Percentiles rank a stretch among this genome's conserved stretches.
Evolutionary conservation across 1,140 invertebrate genomes (phyloP).

Genomic region (Choristoneura fumiferana): DNA sequence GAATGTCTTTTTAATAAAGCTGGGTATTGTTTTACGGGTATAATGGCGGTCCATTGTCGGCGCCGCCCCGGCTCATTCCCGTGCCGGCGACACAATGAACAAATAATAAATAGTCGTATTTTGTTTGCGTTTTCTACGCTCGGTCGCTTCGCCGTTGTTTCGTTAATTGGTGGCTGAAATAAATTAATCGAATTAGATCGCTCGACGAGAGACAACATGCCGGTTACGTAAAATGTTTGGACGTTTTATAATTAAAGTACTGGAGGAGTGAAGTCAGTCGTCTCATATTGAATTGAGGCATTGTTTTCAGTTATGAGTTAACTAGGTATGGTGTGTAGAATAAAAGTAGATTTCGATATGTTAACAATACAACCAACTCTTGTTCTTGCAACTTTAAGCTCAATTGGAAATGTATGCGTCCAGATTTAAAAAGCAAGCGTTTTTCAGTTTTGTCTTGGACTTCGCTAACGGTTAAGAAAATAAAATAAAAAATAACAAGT

Average conservation of each 20-base stretch:
- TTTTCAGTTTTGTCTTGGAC: too few relatives aligned
- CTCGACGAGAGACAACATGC: conserved; percentile 57
- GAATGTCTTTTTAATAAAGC: conserved; percentile 77
- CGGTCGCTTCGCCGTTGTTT: conserved; percentile 67
- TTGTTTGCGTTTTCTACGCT: conserved; percentile 68
- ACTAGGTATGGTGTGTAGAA: too few relatives aligned
- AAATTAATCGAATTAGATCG: conserved; percentile 74
- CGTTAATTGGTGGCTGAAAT: conserved; percentile 68
- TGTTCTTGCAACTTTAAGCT: too few relatives aligned
- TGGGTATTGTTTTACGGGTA: conserved; percentile 71
- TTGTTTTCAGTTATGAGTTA: conserved; percentile 36
- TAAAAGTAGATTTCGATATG: too few relatives aligned
- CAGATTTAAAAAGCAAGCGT: too few relatives aligned
- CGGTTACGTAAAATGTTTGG: conserved; percentile 60
- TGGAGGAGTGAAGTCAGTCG: conserved; percentile 45
- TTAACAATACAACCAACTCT: too few relatives aligned
- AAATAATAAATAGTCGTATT: conserved; percentile 76
- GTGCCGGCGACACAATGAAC: conserved; percentile 54
- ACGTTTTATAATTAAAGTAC: conserved; percentile 45
- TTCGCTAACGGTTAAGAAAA: too few relatives aligned
- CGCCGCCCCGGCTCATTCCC: conserved; percentile 57
- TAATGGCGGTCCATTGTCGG: conserved; percentile 63
- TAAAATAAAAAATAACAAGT: too few relatives aligned
- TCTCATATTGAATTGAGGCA: conserved; percentile 52
- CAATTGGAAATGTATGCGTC: too few relatives aligned